Evolutionary conservation across 2,888 invertebrate genomes (phyloP).

Genomic region (Sthenelais limicola): DNA sequence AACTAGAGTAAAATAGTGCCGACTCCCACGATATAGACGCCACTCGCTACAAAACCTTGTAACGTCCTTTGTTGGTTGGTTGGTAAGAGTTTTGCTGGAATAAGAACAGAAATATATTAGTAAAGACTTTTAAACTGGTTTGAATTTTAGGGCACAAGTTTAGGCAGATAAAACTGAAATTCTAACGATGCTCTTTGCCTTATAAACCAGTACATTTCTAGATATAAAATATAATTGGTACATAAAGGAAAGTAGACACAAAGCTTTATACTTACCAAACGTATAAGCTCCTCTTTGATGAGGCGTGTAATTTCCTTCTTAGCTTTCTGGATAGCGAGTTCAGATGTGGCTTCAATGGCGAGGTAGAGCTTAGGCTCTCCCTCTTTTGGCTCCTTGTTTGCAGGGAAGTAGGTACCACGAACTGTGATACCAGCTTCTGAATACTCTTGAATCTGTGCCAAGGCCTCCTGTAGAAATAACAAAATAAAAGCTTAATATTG

Average conservation of each 20-base stretch:
- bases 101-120: conserved; percentile 48
- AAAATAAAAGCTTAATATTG: neutral
- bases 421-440: conserved; percentile 99
- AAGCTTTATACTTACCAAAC: conserved; percentile 75
- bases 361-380: conserved; percentile 93
- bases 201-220: neutral
- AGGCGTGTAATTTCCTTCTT: conserved; percentile 91
- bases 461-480: conserved; percentile 82
- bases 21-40: too few relatives aligned
- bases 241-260: neutral
- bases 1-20: too few relatives aligned
- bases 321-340: conserved; percentile 80
- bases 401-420: conserved; percentile 93
- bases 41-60: conserved; percentile 94
- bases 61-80: conserved; percentile 86
- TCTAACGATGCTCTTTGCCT: neutral
- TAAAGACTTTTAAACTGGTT: neutral
- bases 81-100: conserved; percentile 74
- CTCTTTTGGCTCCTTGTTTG: conserved; percentile 81
- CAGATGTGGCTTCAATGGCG: conserved; percentile 98
- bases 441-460: conserved; percentile 98
- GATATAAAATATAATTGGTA: neutral
- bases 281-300: conserved; percentile 97
- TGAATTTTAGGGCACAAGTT: neutral
- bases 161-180: neutral